phyloP scores from a whole-genome alignment of 2,797 vertebrate species.

The Cuniculus paca region DNA sequence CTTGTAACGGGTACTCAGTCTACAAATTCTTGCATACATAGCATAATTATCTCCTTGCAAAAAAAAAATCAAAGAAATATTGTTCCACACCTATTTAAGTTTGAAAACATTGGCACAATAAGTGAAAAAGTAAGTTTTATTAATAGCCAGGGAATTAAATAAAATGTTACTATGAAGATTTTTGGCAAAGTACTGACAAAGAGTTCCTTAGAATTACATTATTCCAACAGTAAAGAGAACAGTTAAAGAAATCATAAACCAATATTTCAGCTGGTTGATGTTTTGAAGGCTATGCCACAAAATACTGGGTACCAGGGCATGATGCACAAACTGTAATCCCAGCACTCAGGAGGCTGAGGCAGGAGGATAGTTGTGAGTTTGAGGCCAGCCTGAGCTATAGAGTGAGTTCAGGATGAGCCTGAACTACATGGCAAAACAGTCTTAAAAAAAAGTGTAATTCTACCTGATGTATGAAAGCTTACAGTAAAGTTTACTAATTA shows the following conservation, averaged over 20 bases:
- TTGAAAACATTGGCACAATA: neutral
- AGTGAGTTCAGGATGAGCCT: neutral
- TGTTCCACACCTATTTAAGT: neutral
- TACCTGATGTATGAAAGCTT: neutral
- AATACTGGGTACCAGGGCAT: neutral
- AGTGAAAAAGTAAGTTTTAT: neutral
- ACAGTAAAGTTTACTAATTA: neutral
- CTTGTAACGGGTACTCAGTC: neutral
- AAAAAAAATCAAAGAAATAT: constrained; percentile 26
- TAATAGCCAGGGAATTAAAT: neutral
- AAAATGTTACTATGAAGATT: neutral
- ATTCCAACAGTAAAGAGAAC: neutral
- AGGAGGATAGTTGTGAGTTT: neutral
- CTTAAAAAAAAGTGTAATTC: neutral
- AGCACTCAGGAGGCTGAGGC: neutral
- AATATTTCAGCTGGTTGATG: neutral
- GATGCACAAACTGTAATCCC: neutral
- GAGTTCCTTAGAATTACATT: neutral
- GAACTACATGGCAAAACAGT: neutral
- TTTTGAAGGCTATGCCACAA: neutral
- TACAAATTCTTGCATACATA: neutral
- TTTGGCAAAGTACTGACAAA: constrained; percentile 8
- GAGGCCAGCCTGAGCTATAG: neutral
- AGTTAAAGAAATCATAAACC: neutral
- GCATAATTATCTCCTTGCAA: neutral